A percentile compares a stretch with the other conserved stretches of the same genome.
These are phyloP conservation scores for Coreius guichenoti DNA, from an alignment of 2,797 vertebrate genomes.

Conservation along the genomic window DNA sequence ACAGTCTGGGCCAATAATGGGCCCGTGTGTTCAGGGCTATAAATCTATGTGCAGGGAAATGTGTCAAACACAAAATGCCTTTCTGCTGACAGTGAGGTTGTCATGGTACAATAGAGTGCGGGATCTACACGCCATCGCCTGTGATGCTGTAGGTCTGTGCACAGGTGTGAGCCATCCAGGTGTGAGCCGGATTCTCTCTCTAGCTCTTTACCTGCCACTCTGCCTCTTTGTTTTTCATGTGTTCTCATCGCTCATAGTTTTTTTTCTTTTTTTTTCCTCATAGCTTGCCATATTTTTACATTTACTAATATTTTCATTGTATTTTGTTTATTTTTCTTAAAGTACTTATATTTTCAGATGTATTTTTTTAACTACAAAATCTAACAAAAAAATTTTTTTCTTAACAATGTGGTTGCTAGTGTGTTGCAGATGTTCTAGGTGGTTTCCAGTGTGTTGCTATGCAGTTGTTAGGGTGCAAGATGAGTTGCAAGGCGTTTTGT, in stretches of 20 bases:
- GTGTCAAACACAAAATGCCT: conserved; percentile 71
- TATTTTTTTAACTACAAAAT: not conserved
- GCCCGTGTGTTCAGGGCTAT: conserved; percentile 62
- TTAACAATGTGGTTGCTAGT: not conserved
- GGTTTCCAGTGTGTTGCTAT: not conserved
- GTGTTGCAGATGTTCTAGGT: not conserved
- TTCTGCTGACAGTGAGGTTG: conserved; percentile 67
- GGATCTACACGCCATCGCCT: not conserved
- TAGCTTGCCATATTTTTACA: not conserved
- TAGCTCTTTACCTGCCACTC: not conserved
- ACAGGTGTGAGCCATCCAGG: conserved; percentile 46
- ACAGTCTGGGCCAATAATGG: conserved; percentile 69
- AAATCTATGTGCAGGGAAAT: conserved; percentile 65
- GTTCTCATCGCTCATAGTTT: not conserved
- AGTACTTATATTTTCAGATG: not conserved
- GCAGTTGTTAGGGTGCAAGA: not conserved
- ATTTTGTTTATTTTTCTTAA: not conserved
- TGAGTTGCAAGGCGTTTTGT: no score
- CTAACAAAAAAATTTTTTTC: not conserved
- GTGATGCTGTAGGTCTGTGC: conserved; percentile 18
- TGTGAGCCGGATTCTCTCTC: conserved; percentile 15
- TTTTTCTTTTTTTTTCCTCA: not conserved
- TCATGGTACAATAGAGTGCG: conserved; percentile 26
- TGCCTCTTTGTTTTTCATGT: conserved; percentile 15
- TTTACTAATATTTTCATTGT: not conserved